These are phyloP conservation scores for Caenorhabditis latens DNA, from an alignment of 1,140 invertebrate species.

Conservation along the genomic window DNA sequence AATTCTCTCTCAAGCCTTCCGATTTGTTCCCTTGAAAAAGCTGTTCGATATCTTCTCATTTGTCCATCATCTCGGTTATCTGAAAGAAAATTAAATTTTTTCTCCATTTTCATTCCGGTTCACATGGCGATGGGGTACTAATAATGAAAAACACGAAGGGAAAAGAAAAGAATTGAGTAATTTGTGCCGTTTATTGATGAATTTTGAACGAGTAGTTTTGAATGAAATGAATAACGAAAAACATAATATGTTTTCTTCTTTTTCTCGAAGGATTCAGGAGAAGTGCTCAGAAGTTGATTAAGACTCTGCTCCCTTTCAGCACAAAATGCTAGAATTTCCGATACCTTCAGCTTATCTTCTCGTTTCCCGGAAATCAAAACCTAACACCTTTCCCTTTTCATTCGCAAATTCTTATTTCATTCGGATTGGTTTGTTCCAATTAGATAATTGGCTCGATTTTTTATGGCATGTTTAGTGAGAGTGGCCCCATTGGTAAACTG, in stretches of 20 bases:
- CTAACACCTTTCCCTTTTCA: neutral
- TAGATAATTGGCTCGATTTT: slow-evolving; percentile 39
- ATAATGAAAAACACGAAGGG: slow-evolving; percentile 28
- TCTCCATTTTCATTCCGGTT: neutral
- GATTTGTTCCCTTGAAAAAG: slow-evolving; percentile 95
- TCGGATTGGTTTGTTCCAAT: slow-evolving; percentile 30
- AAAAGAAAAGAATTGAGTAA: neutral
- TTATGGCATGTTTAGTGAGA: slow-evolving; percentile 22
- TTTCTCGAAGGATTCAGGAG: neutral
- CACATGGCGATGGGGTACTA: slow-evolving; percentile 15
- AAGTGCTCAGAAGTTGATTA: no score
- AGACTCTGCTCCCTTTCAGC: no score
- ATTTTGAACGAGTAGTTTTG: neutral
- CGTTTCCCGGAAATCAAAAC: neutral
- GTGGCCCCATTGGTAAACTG: slow-evolving; percentile 6
- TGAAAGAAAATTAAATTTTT: neutral
- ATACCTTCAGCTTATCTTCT: no score
- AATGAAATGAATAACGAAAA: neutral
- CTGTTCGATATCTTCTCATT: slow-evolving; percentile 92
- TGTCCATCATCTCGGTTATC: slow-evolving; percentile 68
- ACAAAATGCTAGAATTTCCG: no score
- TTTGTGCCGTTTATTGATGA: slow-evolving; percentile 39
- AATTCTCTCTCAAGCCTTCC: slow-evolving; percentile 96
- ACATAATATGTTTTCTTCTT: slow-evolving; percentile 18
- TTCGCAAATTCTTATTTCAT: neutral